phyloP scores from a whole-genome alignment of 1,140 invertebrate genomes.

The Hermetia illucens region DNA sequence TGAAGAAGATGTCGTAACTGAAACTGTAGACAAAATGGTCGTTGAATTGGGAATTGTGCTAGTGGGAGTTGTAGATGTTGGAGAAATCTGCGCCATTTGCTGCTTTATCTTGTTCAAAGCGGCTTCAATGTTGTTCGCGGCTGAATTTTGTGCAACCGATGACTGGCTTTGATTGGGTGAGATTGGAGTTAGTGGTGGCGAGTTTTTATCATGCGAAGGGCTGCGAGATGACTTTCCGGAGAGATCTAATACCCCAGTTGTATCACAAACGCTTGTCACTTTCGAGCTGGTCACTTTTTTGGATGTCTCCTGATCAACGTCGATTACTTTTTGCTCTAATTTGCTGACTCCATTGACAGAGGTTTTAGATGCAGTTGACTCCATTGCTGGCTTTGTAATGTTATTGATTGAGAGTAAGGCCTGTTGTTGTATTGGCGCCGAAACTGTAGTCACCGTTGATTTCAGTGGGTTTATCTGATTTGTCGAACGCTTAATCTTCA shows the following conservation, averaged over 20 bases:
- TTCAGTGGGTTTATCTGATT: background rate
- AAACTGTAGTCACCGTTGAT: conserved; percentile 8
- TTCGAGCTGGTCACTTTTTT: too few relatives aligned
- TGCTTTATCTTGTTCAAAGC: conserved; percentile 28
- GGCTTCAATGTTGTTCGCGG: conserved; percentile 16
- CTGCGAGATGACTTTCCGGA: conserved; percentile 3
- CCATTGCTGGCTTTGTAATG: background rate
- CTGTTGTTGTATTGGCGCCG: conserved; percentile 10
- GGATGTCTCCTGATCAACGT: too few relatives aligned
- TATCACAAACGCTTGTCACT: too few relatives aligned
- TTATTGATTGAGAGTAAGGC: background rate
- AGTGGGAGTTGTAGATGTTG: too few relatives aligned
- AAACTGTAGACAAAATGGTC: too few relatives aligned
- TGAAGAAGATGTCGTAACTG: too few relatives aligned
- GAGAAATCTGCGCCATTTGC: conserved; percentile 12
- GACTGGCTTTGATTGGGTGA: conserved; percentile 9
- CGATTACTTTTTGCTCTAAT: too few relatives aligned
- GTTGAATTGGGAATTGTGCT: too few relatives aligned
- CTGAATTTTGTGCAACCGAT: background rate
- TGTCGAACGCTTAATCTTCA: background rate
- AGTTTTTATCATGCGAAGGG: background rate
- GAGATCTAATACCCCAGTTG: conserved; percentile 2
- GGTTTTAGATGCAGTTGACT: too few relatives aligned
- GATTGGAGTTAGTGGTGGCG: conserved; percentile 10
- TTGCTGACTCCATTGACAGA: too few relatives aligned